Conservation (phyloP, 2,113 vertebrate species). For the Trachemys scripta region DNA sequence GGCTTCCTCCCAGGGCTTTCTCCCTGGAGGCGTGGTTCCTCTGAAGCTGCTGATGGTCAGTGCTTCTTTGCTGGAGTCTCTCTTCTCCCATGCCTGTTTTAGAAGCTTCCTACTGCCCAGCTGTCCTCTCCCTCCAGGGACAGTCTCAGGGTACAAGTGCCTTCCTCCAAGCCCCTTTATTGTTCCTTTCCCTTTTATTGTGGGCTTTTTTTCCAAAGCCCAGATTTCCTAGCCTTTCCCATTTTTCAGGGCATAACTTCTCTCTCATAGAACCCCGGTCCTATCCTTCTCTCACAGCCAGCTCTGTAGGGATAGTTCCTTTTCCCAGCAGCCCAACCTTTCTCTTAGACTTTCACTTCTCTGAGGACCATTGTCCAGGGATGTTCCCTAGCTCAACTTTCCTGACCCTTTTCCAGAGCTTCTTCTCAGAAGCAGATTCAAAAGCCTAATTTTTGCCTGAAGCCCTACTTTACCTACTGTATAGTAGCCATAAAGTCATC, state of each 20-base stretch:
- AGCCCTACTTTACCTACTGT: background rate
- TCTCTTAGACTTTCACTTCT: background rate
- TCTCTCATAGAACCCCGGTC: background rate
- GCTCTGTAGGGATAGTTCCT: background rate
- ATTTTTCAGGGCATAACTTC: background rate
- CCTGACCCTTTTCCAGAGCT: background rate
- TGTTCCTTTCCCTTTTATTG: background rate
- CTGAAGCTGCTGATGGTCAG: background rate
- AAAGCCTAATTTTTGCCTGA: background rate
- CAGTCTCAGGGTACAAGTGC: background rate
- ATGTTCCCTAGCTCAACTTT: background rate
- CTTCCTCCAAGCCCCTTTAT: background rate
- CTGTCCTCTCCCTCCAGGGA: background rate
- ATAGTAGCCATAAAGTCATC: background rate
- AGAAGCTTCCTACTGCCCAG: background rate
- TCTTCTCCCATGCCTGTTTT: background rate
- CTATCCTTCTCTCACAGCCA: background rate
- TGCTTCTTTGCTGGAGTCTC: background rate
- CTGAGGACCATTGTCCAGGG: background rate
- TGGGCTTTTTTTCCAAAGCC: background rate
- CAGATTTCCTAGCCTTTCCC: background rate
- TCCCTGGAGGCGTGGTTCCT: background rate
- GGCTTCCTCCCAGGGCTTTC: background rate
- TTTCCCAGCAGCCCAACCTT: background rate
- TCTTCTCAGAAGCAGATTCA: background rate